Base-by-base conservation (phyloP, 2,888 invertebrate species). In the Isotomurus palustris region DNA sequence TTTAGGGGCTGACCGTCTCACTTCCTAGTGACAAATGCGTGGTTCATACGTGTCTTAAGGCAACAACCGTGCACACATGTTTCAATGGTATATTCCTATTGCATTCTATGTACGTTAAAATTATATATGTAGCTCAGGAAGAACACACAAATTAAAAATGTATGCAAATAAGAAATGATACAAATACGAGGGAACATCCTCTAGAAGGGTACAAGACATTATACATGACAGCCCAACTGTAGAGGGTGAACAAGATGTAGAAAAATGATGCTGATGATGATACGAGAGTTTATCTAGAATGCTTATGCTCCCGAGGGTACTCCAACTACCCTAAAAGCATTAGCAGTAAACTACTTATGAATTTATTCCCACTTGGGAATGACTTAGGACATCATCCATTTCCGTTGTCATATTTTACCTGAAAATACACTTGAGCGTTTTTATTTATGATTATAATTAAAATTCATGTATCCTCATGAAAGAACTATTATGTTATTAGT, bases 1-100 rank as follows among this genome's bases (percentile, higher is more conserved):
- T 35, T 53, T n/a, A n/a, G 21, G 50, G 45, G 59, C 57, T 59
- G 59, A 63, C 52, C 57, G 57, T 53, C 53, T 43, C 22, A 21
- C 24, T 40, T 19, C 4, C 22, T n/a, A n/a, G 32, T 56, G 44
- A 45, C 45, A 56, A 56, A 38, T n/a, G n/a, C n/a, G n/a, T n/a
- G n/a, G n/a, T n/a, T n/a, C n/a, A n/a, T n/a, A n/a, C n/a, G n/a
- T n/a, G n/a, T n/a, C n/a, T n/a, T n/a, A n/a, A n/a, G n/a, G n/a
- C n/a, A n/a, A n/a, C n/a, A n/a, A n/a, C n/a, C n/a, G n/a, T n/a
- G n/a, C n/a, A n/a, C n/a, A n/a, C n/a, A n/a, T n/a, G n/a, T n/a
- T n/a, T n/a, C n/a, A n/a, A n/a, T n/a, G n/a, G n/a, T n/a, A n/a
- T n/a, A n/a, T n/a, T n/a, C n/a, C n/a, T n/a, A n/a, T n/a, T n/a